These are phyloP conservation scores for Andrena trimmerana DNA, from an alignment of 2,888 invertebrate species.

Conservation along the genomic window DNA sequence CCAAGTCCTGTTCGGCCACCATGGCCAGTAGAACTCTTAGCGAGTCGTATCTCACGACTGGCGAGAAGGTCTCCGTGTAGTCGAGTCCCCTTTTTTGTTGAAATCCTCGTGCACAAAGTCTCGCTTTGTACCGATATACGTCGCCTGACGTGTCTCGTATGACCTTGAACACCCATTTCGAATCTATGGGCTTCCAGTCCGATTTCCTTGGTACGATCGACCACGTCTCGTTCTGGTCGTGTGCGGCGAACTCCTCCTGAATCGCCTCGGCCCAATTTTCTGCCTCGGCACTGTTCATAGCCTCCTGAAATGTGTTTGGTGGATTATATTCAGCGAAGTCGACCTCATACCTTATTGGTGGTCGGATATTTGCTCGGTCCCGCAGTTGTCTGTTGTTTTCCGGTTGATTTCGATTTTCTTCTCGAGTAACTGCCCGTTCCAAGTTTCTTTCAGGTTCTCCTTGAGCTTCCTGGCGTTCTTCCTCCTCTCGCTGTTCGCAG, in stretches of 20 bases:
- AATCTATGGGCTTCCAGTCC: not conserved
- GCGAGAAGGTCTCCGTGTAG: slow-evolving; percentile 16
- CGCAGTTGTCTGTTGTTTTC: too few relatives aligned
- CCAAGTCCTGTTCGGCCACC: not conserved
- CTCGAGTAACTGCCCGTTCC: too few relatives aligned
- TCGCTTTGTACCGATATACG: not conserved
- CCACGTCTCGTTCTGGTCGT: not conserved
- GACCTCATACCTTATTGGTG: not conserved
- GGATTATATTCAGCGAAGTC: not conserved
- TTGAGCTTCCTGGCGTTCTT: too few relatives aligned
- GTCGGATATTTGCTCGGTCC: not conserved
- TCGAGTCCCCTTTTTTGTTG: not conserved
- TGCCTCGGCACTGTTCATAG: not conserved
- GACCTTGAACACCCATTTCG: slow-evolving; percentile 2
- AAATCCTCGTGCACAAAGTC: not conserved
- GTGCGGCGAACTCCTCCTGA: not conserved
- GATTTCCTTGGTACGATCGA: not conserved
- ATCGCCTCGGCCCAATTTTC: not conserved
- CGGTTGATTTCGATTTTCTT: too few relatives aligned
- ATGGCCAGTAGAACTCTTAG: not conserved
- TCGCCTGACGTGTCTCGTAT: not conserved
- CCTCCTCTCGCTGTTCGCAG: too few relatives aligned
- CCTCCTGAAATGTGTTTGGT: not conserved
- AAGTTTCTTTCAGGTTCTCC: too few relatives aligned
- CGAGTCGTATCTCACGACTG: slow-evolving; percentile 18